Base-by-base conservation (phyloP, 2,797 vertebrate species). In the Clarias pachynema region DNA sequence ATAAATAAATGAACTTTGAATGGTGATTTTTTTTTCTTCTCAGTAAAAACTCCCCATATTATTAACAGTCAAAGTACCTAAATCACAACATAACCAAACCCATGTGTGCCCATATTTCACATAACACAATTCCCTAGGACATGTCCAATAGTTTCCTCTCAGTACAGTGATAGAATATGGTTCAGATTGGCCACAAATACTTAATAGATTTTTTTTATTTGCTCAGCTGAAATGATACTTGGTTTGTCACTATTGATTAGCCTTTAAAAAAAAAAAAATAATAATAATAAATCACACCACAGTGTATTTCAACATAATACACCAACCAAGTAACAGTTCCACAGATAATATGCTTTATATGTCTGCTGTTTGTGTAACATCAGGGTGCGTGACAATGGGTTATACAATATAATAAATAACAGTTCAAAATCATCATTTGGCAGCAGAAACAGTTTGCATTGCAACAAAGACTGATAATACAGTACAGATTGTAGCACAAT, bases 341-440 rank as follows among this genome's bases (percentile, higher is more conserved):
- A 73, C 57, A 31, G 29, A 65, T 18, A 84, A 73, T 62, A 73
- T 53, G 40, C 53, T 72, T 73, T 81, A 81, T 63, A 66, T 66
- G 69, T 65, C 69, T 56, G 68, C 49, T 73, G 59, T 85, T 80
- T 85, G 7, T 66, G 40, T 53, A 85, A 75, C 69, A 79, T 62
- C 53, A 80, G 31, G 79, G 40, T 65, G 9, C 44, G 31, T 34
- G 18, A 49, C n/a, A 31, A 5, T 56, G 16, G 68, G 75, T 57
- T 56, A 40, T 57, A 53, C 49, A 53, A 0, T 53, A 73, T 44
- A 79, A 87, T 84, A 87, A 87, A 89, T 84, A 89, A 70, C 31
- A 86, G 22, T n/a, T 53, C 37, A 84, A 62, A 83, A 75, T 63
- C 15, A 82, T 62, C 12, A 66, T 37, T 57, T 70, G 44, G 34